A percentile compares a stretch with the other conserved stretches of the same genome.
These are phyloP conservation scores for Patella pellucida DNA, from an alignment of 2,888 invertebrate genomes.

Conservation along the genomic window DNA sequence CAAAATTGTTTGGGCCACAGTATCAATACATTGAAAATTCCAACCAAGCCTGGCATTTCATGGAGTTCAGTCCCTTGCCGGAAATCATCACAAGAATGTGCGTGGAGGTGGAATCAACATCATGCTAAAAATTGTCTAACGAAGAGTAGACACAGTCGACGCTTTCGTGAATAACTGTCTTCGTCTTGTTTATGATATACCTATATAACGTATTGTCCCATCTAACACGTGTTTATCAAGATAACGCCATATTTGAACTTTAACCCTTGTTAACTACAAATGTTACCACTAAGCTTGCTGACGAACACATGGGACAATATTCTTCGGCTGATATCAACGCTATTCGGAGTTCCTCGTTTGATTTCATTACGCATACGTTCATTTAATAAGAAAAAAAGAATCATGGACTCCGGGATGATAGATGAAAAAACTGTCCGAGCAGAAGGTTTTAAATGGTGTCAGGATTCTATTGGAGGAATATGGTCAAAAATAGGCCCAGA, in stretches of 20 bases:
- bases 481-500: slow-evolving; percentile 49
- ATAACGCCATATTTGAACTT: slow-evolving; percentile 6
- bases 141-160: too few species aligned
- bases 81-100: too few species aligned
- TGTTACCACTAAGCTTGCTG: slow-evolving; percentile 19
- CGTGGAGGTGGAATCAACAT: too few species aligned
- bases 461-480: slow-evolving; percentile 54
- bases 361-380: neutral
- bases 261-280: slow-evolving; percentile 15
- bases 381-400: slow-evolving; percentile 18
- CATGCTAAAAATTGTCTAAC: too few species aligned
- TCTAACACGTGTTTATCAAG: too few species aligned
- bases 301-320: slow-evolving; percentile 29
- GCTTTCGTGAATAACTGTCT: too few species aligned
- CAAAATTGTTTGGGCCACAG: too few species aligned
- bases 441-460: slow-evolving; percentile 47
- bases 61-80: too few species aligned
- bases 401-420: slow-evolving; percentile 20
- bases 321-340: slow-evolving; percentile 17
- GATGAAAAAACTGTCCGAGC: slow-evolving; percentile 25
- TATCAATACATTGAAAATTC: too few species aligned
- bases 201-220: too few species aligned
- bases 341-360: slow-evolving; percentile 14
- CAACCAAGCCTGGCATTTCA: too few species aligned
- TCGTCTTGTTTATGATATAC: too few species aligned